Evolutionary conservation across 2,113 vertebrate genomes (phyloP), one percentile per base, ranked within the genome.

Genomic region (Hoplias malabaricus): DNA sequence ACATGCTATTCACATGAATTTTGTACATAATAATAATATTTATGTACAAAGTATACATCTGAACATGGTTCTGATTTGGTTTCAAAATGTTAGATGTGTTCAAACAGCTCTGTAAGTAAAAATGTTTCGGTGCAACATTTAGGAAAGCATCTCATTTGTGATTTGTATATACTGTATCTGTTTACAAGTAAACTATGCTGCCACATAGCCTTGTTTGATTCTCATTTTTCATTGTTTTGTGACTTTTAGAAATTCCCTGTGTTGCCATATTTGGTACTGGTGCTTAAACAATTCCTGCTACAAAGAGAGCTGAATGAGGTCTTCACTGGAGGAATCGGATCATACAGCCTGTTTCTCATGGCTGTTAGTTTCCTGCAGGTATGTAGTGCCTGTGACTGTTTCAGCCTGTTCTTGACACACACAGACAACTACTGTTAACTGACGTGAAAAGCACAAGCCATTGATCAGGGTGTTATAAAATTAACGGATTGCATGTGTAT

Each of bases 181-280:
- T n/a, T n/a, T n/a, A n/a, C n/a, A n/a, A n/a, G n/a, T n/a, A n/a
- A n/a, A n/a, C n/a, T n/a, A n/a, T n/a, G n/a, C n/a, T n/a, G n/a
- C n/a, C n/a, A n/a, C n/a, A n/a, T n/a, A n/a, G n/a, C n/a, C n/a
- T n/a, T n/a, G n/a, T n/a, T n/a, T n/a, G n/a, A n/a, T n/a, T n/a
- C n/a, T n/a, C n/a, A n/a, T n/a, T n/a, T n/a, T n/a, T n/a, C n/a
- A n/a, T n/a, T n/a, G n/a, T n/a, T n/a, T n/a, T n/a, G n/a, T n/a
- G n/a, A n/a, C n/a, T n/a, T n/a, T n/a, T n/a, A 99, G 98, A 98
- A 98, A 92, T 99, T 96, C 77, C 97, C 97, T 38, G 96, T 98
- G 53, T 93, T 99, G 89, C 98, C 98, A 0, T 96, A 96, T 87
- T 88, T 99, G 90, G 97, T 99, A 87, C 91, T 99, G 92, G 98